A percentile compares a stretch with the other conserved stretches of the same genome.
Evolutionary conservation across 2,888 invertebrate species (phyloP).

Genomic region (Ommatoiulus sabulosus): DNA sequence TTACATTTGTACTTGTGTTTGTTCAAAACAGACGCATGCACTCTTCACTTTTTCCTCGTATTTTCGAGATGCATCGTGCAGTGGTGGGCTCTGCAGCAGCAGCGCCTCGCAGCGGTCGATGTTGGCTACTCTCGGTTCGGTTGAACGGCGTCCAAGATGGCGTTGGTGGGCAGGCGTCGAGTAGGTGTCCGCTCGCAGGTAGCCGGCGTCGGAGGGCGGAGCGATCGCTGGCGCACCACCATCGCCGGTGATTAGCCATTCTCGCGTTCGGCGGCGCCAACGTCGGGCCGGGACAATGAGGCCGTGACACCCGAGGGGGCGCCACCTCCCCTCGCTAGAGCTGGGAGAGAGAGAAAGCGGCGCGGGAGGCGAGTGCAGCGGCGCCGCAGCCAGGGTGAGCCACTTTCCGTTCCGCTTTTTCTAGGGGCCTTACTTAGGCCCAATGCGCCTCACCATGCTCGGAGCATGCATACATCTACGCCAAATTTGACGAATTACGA

Average conservation of each 20-base stretch:
- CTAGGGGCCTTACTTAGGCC: no score
- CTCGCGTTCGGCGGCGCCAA: constrained; percentile 40
- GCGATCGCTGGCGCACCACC: not conserved
- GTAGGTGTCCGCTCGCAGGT: constrained; percentile 1
- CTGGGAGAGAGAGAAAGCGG: not conserved
- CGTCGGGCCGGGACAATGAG: constrained; percentile 26
- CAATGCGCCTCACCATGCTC: no score
- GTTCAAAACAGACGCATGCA: no score
- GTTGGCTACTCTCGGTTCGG: not conserved
- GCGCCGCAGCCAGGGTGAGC: constrained; percentile 37
- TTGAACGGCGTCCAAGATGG: constrained; percentile 26
- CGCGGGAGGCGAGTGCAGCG: not conserved
- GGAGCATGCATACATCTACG: no score
- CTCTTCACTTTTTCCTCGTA: no score
- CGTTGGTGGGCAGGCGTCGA: not conserved
- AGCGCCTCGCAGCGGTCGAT: not conserved
- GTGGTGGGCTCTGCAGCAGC: no score
- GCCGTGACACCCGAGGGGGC: constrained; percentile 32
- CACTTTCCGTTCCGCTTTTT: not conserved
- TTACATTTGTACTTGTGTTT: no score
- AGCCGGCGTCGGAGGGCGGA: not conserved
- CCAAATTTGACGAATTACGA: no score
- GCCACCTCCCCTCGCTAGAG: not conserved
- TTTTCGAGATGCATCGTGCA: no score
- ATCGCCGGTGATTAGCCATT: constrained; percentile 36